Evolutionary conservation across 2,113 vertebrate genomes (phyloP).

Genomic region (Oryzias javanicus): DNA sequence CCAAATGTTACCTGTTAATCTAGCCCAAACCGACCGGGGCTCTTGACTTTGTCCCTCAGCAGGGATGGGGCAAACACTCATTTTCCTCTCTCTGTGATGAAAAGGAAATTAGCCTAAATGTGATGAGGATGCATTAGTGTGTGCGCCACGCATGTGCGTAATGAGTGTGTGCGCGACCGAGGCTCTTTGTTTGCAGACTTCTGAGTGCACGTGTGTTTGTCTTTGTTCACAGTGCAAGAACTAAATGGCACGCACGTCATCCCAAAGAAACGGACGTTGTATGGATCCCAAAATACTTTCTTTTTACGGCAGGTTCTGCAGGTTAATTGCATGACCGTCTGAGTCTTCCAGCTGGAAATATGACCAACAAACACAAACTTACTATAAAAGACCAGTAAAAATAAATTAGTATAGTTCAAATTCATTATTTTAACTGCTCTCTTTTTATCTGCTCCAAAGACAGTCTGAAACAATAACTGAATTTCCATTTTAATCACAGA

Average conservation of each 20-base stretch:
- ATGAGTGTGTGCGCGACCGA: constrained; percentile 37
- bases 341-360: too few relatives aligned
- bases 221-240: constrained; percentile 21
- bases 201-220: constrained; percentile 13
- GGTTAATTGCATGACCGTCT: not conserved
- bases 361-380: too few relatives aligned
- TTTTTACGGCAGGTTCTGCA: constrained; percentile 10
- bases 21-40: constrained; percentile 79
- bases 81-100: constrained; percentile 82
- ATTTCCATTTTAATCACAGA: too few relatives aligned
- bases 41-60: constrained; percentile 92
- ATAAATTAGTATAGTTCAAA: too few relatives aligned
- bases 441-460: too few relatives aligned
- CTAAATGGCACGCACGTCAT: constrained; percentile 34
- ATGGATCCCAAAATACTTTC: too few relatives aligned
- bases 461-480: too few relatives aligned
- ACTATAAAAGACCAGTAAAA: too few relatives aligned
- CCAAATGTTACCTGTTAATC: constrained; percentile 81
- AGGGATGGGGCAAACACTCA: constrained; percentile 93
- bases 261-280: not conserved
- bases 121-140: constrained; percentile 74
- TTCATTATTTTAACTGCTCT: too few relatives aligned
- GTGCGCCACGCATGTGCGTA: constrained; percentile 42
- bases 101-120: constrained; percentile 79
- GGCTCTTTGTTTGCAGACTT: constrained; percentile 40